Evolutionary conservation across 1,140 invertebrate species (phyloP), one percentile per base, ranked within the genome.

Genomic region (Papilio xuthus): DNA sequence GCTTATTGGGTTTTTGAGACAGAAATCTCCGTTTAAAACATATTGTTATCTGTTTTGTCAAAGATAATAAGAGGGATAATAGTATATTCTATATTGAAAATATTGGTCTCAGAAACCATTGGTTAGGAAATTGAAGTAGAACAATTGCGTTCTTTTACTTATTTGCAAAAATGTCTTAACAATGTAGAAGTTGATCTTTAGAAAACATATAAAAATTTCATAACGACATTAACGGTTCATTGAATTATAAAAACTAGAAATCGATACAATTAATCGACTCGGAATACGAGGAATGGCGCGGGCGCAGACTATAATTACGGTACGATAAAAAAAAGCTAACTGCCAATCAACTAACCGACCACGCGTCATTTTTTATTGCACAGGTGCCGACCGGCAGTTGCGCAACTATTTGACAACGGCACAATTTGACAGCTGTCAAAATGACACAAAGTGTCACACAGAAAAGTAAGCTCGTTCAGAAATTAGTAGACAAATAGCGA

Each of bases 351-450:
- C 26, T 13, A 32, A 67, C 60, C 10, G 60, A 67, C 60, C 71
- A 73, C 69, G 69, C 69, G 69, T 23, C 69, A 20, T 37, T 47
- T 76, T 80, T 56, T 47, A 37, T 67, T 28, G 26, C 12, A 53
- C 77, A 78, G 42, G 80, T 60, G 78, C 67, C 87, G 88, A 83
- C 83, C 86, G 87, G n/a, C 42, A 44, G 70, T 71, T 77, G 77
- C 71, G 50, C 76, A 85, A 87, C 83, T 72, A 4, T 47, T 47
- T 47, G 50, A 20, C 50, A 78, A 84, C 87, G 81, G 78, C 76
- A 83, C 84, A 83, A 82, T 83, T 84, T 85, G 82, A 85, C 84
- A 88, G 82, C 74, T 86, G 82, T 86, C 82, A 85, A 82, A 81
- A 28, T 15, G n/a, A 56, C 32, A 47, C 79, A 50, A 80, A 69